phyloP scores from a whole-genome alignment of 2,797 vertebrate genomes.

The Phalloptychus januarius region DNA sequence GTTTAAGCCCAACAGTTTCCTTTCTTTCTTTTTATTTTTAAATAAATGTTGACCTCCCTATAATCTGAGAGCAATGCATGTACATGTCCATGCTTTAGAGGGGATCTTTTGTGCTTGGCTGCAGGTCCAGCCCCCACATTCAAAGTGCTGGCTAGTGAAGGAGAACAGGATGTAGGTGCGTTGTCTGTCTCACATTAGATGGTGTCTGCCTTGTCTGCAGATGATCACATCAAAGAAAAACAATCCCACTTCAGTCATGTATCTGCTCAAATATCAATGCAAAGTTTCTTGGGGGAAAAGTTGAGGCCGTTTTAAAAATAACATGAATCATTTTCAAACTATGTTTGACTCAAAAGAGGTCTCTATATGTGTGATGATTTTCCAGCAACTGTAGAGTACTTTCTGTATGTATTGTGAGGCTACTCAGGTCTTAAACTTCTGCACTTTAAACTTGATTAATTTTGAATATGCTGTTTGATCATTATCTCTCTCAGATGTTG shows the following conservation, averaged over 20 bases:
- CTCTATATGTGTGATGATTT: constrained; percentile 45
- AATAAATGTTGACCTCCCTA: not conserved
- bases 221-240: constrained; percentile 63
- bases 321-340: constrained; percentile 26
- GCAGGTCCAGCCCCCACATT: not conserved
- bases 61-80: not conserved
- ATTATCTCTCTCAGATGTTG: constrained; percentile 45
- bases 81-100: constrained; percentile 4
- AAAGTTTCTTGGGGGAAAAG: constrained; percentile 39
- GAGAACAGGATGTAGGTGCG: constrained; percentile 62
- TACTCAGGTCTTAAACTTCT: constrained; percentile 39
- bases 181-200: constrained; percentile 58
- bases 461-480: constrained; percentile 68
- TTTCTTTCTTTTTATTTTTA: not conserved
- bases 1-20: not conserved
- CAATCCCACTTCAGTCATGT: constrained; percentile 63
- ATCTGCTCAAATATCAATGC: constrained; percentile 42
- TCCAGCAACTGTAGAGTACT: constrained; percentile 42
- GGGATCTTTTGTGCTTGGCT: constrained; percentile 15
- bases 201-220: constrained; percentile 38
- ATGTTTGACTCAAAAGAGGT: constrained; percentile 26
- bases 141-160: constrained; percentile 26
- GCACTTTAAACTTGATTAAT: constrained; percentile 61
- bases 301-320: constrained; percentile 33
- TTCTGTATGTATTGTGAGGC: constrained; percentile 25